A percentile compares a stretch with the other conserved stretches of the same genome.
These are phyloP conservation scores for Reticulitermes lucifugus DNA, from an alignment of 2,888 invertebrate genomes.

Conservation along the genomic window DNA sequence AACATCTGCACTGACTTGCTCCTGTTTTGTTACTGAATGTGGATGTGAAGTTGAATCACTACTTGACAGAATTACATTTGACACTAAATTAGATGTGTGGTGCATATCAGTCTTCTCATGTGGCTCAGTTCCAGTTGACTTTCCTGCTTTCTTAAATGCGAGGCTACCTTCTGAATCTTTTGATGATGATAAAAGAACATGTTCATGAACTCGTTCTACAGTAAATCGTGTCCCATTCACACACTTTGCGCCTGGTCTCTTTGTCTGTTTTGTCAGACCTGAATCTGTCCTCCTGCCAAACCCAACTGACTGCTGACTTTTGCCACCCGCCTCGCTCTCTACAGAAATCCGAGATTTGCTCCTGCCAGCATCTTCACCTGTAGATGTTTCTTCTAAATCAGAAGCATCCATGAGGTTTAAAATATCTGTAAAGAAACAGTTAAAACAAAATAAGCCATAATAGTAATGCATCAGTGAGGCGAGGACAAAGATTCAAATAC, in stretches of 20 bases:
- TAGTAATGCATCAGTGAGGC: too few relatives aligned
- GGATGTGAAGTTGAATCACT: background rate
- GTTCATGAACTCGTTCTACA: constrained; percentile 35
- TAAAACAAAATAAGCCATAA: too few relatives aligned
- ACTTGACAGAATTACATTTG: background rate
- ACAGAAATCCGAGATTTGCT: background rate
- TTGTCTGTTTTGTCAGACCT: background rate
- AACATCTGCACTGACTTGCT: background rate
- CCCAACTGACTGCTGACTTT: background rate
- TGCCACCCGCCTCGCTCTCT: background rate
- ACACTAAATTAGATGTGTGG: background rate
- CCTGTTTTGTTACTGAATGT: background rate
- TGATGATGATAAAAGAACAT: background rate
- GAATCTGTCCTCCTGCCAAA: background rate
- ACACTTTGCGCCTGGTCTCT: constrained; percentile 27
- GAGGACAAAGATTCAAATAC: too few relatives aligned
- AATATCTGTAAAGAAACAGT: constrained; percentile 21
- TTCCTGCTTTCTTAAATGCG: background rate
- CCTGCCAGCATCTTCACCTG: background rate
- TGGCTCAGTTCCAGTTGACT: background rate
- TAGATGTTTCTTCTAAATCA: constrained; percentile 30
- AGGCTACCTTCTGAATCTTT: background rate
- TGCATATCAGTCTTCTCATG: constrained; percentile 6
- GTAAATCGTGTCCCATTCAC: constrained; percentile 38
- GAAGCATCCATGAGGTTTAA: constrained; percentile 45